phyloP scores from a whole-genome alignment of 2,888 invertebrate species.

The Biston stratarius region DNA sequence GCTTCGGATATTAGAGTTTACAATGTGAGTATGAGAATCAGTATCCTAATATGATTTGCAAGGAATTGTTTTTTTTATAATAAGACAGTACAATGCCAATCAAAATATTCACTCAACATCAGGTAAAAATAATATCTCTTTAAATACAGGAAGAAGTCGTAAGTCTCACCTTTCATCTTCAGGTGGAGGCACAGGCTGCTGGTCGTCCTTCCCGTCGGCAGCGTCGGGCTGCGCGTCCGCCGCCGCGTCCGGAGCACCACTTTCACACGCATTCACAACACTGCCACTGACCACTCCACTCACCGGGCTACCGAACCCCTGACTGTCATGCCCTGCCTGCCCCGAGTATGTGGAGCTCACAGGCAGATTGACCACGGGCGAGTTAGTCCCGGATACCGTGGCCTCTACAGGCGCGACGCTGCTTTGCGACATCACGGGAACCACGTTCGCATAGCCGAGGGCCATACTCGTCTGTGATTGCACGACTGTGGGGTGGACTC shows the following conservation, averaged over 20 bases:
- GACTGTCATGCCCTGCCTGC: constrained; percentile 76
- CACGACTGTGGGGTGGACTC: constrained; percentile 79
- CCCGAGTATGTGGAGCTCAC: constrained; percentile 74
- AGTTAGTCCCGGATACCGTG: constrained; percentile 82
- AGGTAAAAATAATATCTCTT: too few species aligned
- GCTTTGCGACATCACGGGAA: constrained; percentile 84
- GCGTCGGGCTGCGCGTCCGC: constrained; percentile 73
- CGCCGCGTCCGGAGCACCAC: constrained; percentile 74
- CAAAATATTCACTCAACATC: too few species aligned
- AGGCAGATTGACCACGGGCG: constrained; percentile 82
- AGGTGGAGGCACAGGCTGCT: constrained; percentile 65
- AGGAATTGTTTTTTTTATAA: too few species aligned
- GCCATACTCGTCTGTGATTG: constrained; percentile 83
- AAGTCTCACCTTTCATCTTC: constrained; percentile 84
- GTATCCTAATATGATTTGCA: too few species aligned
- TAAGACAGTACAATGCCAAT: too few species aligned
- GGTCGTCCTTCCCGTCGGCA: constrained; percentile 80
- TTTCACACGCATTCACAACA: constrained; percentile 81
- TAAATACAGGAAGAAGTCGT: too few species aligned
- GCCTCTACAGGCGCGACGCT: constrained; percentile 79
- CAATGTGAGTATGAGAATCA: too few species aligned
- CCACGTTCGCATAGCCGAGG: constrained; percentile 75
- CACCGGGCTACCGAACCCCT: constrained; percentile 84
- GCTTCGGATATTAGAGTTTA: too few species aligned
- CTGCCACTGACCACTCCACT: constrained; percentile 81